These are phyloP conservation scores for Eptatretus atami DNA, from an alignment of 2,797 vertebrate species.

Conservation along the genomic window DNA sequence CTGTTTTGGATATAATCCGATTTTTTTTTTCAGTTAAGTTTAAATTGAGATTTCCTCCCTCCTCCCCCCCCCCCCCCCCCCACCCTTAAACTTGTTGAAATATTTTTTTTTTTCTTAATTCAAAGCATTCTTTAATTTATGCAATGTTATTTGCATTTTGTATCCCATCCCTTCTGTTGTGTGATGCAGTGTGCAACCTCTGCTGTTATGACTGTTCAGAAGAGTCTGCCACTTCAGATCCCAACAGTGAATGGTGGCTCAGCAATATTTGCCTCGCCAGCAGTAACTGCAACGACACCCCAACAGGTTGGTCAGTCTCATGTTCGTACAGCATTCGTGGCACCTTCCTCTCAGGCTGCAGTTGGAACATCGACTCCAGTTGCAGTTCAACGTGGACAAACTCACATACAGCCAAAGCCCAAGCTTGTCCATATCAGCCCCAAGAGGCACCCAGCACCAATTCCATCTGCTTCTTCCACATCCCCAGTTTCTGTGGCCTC, in stretches of 20 bases:
- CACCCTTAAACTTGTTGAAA: no score
- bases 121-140: no score
- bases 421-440: slow-evolving; percentile 27
- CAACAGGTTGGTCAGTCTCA: not conserved
- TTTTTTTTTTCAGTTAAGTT: no score
- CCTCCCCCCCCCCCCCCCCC: no score
- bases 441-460: slow-evolving; percentile 11
- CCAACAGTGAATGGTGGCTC: slow-evolving; percentile 2
- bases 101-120: no score
- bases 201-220: not conserved
- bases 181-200: no score
- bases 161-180: no score
- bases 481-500: no score
- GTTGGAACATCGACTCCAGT: not conserved
- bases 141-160: no score
- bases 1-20: no score
- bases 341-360: slow-evolving; percentile 1
- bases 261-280: not conserved
- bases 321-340: not conserved
- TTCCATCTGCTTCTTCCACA: not conserved
- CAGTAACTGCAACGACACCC: not conserved
- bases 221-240: slow-evolving; percentile 2
- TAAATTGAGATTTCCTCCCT: no score
- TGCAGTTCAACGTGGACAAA: slow-evolving; percentile 44
- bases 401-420: slow-evolving; percentile 82